Base-by-base conservation (phyloP, 2,797 vertebrate genomes). In the Poecilia velifera region DNA sequence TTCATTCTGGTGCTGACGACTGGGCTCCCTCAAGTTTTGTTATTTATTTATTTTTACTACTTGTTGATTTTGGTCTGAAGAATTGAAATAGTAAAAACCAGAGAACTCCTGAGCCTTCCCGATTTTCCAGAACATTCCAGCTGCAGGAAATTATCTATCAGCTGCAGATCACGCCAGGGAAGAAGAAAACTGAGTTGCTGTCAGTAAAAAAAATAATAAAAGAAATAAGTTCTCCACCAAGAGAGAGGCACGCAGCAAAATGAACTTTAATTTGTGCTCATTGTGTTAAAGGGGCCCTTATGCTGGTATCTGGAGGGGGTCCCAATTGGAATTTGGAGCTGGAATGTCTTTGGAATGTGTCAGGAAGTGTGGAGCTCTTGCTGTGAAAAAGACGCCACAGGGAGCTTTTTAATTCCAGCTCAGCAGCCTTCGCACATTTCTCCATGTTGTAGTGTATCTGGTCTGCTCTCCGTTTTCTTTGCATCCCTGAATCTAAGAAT, bases 321-420 rank as follows among this genome's bases (percentile, higher is more conserved):
- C 83, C 53, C 76, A 53, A 86, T 64, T 80, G 86, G 90, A 92
- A 91, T 90, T 79, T 49, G 13, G 78, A 28, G 64, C 79, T 88
- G 90, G 88, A 91, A 92, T 89, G 82, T 91, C 76, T 85, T 82
- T 82, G 92, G 92, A 93, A 94, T 94, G 86, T 84, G 75, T 91
- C 86, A 85, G 92, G 86, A 92, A 91, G 87, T 83, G 73, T 6
- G 25, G 79, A 82, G 76, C 79, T 57, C 75, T 80, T 72, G 28
- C 76, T 76, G 82, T 80, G 80, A 82, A 51, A 82, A 85, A 84
- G 76, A 77, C 68, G 68, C 84, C 49, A 71, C 87, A 80, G 91
- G 90, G 88, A 90, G 77, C 80, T 89, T 92, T 92, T 93, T 92
- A 90, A 91, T 92, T 91, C 90, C 82, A 82, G 25, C 53, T 87